phyloP scores from a whole-genome alignment of 64 coral and sea anemone species.

The Stylophora pistillata region DNA sequence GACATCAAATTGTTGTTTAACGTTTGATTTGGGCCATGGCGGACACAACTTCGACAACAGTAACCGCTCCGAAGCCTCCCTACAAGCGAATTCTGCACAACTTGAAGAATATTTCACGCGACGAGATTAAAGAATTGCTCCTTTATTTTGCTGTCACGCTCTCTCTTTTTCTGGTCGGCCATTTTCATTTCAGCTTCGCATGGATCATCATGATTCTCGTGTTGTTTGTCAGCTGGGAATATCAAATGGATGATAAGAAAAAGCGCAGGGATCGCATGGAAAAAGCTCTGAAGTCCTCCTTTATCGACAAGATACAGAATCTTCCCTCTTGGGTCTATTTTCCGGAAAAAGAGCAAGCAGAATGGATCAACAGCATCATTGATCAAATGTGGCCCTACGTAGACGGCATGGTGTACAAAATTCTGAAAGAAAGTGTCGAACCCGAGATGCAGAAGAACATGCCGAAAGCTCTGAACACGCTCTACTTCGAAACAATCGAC shows the following conservation, averaged over 20 bases:
- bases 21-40: constrained; percentile 9
- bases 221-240: constrained; percentile 81
- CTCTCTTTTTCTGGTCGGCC: constrained; percentile 61
- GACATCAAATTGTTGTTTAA: neutral
- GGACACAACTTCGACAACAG: neutral
- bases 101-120: constrained; percentile 35
- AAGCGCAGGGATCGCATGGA: constrained; percentile 59
- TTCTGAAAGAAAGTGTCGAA: constrained; percentile 75
- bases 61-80: neutral
- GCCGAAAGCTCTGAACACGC: constrained; percentile 68
- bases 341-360: constrained; percentile 77
- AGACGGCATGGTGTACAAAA: constrained; percentile 65
- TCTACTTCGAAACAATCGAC: constrained; percentile 89
- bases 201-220: constrained; percentile 81
- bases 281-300: constrained; percentile 59
- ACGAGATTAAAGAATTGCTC: constrained; percentile 41
- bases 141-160: constrained; percentile 44
- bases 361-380: constrained; percentile 76
- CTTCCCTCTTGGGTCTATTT: constrained; percentile 81
- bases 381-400: constrained; percentile 88
- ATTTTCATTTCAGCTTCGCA: constrained; percentile 83
- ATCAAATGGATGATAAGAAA: constrained; percentile 58
- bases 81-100: constrained; percentile 66
- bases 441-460: constrained; percentile 89
- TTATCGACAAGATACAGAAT: constrained; percentile 66